Percentiles rank a stretch among this genome's conserved stretches.
phyloP scores from a whole-genome alignment of 2,888 invertebrate genomes.

The Achlya flavicornis region DNA sequence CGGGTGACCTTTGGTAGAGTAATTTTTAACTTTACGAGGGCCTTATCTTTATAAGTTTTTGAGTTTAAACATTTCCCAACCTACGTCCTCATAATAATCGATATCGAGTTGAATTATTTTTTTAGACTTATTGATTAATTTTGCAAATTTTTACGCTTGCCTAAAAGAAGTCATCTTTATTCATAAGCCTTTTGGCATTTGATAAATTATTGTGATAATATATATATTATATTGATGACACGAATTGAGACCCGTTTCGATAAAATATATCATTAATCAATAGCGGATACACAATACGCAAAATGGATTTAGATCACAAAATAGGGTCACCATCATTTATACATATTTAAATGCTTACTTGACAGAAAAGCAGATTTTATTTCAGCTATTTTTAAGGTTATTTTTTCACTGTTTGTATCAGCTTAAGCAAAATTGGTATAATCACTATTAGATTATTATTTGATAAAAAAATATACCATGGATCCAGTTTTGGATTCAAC shows the following conservation, averaged over 20 bases:
- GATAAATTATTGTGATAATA: slow-evolving; percentile 26
- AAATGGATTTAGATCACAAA: not conserved
- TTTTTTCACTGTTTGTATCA: not conserved
- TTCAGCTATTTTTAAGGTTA: not conserved
- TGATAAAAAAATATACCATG: not conserved
- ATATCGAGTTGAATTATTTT: not conserved
- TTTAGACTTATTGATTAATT: not conserved
- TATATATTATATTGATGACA: slow-evolving; percentile 17
- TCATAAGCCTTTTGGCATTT: slow-evolving; percentile 20
- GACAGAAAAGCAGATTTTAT: too few relatives aligned
- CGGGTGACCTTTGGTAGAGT: too few relatives aligned
- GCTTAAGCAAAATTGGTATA: too few relatives aligned
- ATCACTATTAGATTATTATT: too few relatives aligned
- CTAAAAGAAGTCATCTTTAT: slow-evolving; percentile 25
- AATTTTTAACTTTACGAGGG: too few relatives aligned
- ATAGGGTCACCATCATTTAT: not conserved
- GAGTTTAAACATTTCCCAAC: not conserved
- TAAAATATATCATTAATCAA: slow-evolving; percentile 32
- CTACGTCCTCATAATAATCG: not conserved
- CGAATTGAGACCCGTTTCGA: slow-evolving; percentile 25
- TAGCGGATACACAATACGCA: slow-evolving; percentile 3
- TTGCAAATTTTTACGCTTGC: not conserved
- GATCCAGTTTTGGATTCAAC: not conserved
- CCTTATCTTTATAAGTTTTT: too few relatives aligned
- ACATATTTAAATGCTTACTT: not conserved